Base-by-base conservation (phyloP, 1,140 invertebrate species). In the Scaptomyza hsui region DNA sequence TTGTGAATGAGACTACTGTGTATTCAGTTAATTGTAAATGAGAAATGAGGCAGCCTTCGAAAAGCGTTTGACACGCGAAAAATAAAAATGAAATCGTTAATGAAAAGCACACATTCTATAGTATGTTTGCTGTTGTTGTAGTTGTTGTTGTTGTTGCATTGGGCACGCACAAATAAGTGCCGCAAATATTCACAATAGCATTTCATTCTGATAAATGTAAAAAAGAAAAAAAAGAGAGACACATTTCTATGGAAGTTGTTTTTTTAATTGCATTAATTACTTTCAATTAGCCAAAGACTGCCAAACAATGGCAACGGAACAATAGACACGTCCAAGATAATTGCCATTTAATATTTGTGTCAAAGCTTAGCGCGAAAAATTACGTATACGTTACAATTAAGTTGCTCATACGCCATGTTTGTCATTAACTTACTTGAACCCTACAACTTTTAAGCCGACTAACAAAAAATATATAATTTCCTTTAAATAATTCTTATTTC, bases 211-310 rank as follows among this genome's bases (percentile, higher is more conserved):
- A 21, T 4, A 24, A 47, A 29, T 15, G 24, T 29, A 7, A 29
- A 29, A 7, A 21, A 4, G n/a, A n/a, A 1, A 2, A 1, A 21
- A 21, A 1, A 21, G 4, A 41, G 39, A 24, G 15, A n/a, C 41
- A 18, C 61, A 78, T 83, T 75, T 72, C 53, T 63, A 63, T 62
- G 51, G 62, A 29, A 37, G n/a, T 24, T 42, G 15, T 16, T 15
- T 52, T 61, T 74, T 81, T 81, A 86, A 86, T 86, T 88, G 77
- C 82, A 86, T 78, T 86, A 86, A 86, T 86, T 88, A 65, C 59
- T 75, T 75, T 81, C 81, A 86, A 86, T 86, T 86, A 86, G 69
- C 57, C 52, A 65, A 72, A 37, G 61, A 39, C 21, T 18, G 24
- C 15, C 16, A 29, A 70, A 21, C 56, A 49, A 37, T 13, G 26